These are phyloP conservation scores for Acleris sparsana DNA, from an alignment of 2,888 invertebrate genomes.

Conservation along the genomic window DNA sequence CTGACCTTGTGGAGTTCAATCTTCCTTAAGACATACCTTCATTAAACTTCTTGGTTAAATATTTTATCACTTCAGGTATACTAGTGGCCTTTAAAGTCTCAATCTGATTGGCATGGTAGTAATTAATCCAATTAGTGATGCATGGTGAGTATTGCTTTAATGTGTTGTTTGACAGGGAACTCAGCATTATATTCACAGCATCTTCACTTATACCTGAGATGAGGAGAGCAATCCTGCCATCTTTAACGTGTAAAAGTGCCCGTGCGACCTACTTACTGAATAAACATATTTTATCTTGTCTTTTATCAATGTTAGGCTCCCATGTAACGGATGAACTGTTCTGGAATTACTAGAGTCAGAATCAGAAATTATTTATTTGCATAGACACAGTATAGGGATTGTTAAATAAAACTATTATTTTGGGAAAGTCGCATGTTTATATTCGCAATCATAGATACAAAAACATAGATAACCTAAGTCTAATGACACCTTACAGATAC, in stretches of 20 bases:
- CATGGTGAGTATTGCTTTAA: background rate
- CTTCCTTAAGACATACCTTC: background rate
- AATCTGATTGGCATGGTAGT: background rate
- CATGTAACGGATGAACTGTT: too few species aligned
- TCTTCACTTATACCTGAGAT: background rate
- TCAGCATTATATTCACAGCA: background rate
- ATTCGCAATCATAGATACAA: too few species aligned
- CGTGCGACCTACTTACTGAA: too few species aligned
- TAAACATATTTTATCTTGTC: too few species aligned
- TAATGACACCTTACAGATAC: too few species aligned
- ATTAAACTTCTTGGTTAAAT: background rate
- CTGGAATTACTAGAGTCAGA: too few species aligned
- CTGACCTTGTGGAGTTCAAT: background rate
- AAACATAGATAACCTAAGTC: too few species aligned
- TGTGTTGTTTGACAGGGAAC: background rate
- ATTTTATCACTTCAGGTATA: background rate
- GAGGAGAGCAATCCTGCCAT: background rate
- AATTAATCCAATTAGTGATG: background rate
- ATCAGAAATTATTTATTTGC: too few species aligned
- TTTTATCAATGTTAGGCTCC: background rate
- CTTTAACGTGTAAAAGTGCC: too few species aligned
- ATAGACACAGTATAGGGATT: too few species aligned
- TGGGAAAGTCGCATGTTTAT: too few species aligned
- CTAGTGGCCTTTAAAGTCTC: background rate
- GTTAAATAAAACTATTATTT: too few species aligned